A percentile compares a stretch with the other conserved stretches of the same genome.
These are phyloP conservation scores for Sarcophaga bullata DNA, from an alignment of 1,140 invertebrate species.

Conservation along the genomic window DNA sequence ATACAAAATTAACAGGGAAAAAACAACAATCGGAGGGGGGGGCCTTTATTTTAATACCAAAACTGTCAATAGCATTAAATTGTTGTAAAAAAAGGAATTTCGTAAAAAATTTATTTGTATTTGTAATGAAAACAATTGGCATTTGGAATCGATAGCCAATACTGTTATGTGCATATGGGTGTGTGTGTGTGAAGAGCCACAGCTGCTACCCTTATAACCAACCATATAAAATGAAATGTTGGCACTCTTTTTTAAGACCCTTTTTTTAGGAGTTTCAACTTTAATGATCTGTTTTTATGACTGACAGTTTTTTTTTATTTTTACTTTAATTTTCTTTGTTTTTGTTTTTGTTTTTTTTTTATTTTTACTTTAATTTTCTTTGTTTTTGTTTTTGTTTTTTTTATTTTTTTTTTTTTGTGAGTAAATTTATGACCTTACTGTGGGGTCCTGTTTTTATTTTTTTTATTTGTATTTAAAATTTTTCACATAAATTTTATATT, in stretches of 20 bases:
- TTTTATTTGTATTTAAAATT: slow-evolving; percentile 15
- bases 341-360: too few relatives aligned
- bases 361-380: not conserved
- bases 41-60: not conserved
- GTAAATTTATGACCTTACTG: slow-evolving; percentile 22
- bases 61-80: not conserved
- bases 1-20: not conserved
- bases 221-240: not conserved
- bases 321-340: not conserved
- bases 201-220: slow-evolving; percentile 31
- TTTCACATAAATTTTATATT: not conserved
- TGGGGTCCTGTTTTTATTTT: slow-evolving; percentile 4
- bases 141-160: not conserved
- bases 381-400: too few relatives aligned
- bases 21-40: not conserved
- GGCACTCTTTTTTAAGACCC: slow-evolving; percentile 31
- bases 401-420: slow-evolving; percentile 8
- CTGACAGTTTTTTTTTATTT: slow-evolving; percentile 17
- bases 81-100: not conserved
- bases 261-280: slow-evolving; percentile 8
- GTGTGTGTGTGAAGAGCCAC: not conserved
- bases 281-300: not conserved
- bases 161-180: too few relatives aligned
- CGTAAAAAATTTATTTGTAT: slow-evolving; percentile 8
- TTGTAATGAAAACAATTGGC: slow-evolving; percentile 13